These are phyloP conservation scores for Cacajao melanocephalus DNA, from an alignment of 2,797 vertebrate genomes.

Conservation along the genomic window DNA sequence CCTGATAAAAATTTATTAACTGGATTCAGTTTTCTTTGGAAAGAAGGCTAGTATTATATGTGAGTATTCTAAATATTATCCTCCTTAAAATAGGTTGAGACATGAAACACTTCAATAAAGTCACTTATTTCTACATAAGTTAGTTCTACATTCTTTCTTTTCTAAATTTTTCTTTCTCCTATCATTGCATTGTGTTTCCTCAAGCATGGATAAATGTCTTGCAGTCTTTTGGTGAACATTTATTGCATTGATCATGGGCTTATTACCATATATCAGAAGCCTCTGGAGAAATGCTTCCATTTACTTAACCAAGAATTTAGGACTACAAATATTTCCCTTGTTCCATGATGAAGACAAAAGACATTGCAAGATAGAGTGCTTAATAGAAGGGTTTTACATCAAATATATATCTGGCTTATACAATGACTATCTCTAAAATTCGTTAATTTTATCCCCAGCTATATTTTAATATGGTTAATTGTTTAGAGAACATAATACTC, in stretches of 20 bases:
- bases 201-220: background rate
- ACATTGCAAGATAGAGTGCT: background rate
- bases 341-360: conserved; percentile 4
- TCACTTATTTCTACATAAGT: background rate
- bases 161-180: background rate
- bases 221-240: background rate
- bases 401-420: background rate
- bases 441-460: background rate
- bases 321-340: background rate
- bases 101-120: background rate
- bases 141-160: conserved; percentile 25
- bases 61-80: background rate
- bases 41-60: background rate
- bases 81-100: background rate
- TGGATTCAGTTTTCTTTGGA: background rate
- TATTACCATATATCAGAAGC: background rate
- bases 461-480: background rate
- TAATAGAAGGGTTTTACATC: background rate
- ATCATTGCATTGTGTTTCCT: background rate
- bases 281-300: background rate
- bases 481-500: background rate
- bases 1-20: background rate
- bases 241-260: background rate
- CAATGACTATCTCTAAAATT: background rate
- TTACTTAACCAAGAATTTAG: background rate